A percentile compares a stretch with the other conserved stretches of the same genome.
phyloP scores from a whole-genome alignment of 2,113 vertebrate genomes.

The Amazona guildingii region DNA sequence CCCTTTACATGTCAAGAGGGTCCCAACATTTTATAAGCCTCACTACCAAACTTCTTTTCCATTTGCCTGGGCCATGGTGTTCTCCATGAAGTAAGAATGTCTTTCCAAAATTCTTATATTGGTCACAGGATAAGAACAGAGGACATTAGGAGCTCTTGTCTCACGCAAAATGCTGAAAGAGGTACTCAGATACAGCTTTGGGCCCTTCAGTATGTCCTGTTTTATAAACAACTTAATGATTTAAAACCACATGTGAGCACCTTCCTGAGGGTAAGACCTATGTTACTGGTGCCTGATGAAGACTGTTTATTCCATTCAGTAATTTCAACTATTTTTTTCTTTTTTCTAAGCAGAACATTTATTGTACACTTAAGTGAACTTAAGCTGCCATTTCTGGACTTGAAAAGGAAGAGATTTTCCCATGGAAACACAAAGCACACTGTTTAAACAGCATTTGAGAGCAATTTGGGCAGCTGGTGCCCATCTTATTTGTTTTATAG shows the following conservation, averaged over 20 bases:
- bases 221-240: not conserved
- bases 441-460: constrained; percentile 50
- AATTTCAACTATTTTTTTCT: not conserved
- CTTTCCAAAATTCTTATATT: not conserved
- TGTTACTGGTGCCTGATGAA: not conserved
- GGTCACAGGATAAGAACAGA: not conserved
- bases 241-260: not conserved
- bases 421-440: constrained; percentile 15
- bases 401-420: constrained; percentile 29
- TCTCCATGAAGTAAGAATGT: not conserved
- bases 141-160: not conserved
- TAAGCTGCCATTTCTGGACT: constrained; percentile 27
- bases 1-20: not conserved
- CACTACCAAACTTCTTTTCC: not conserved
- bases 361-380: constrained; percentile 3
- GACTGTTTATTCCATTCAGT: not conserved
- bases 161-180: not conserved
- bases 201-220: not conserved
- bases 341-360: not conserved
- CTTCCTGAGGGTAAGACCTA: not conserved
- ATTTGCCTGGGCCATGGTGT: not conserved
- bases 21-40: not conserved
- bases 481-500: constrained; percentile 55
- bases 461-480: constrained; percentile 50
- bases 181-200: not conserved